Evolutionary conservation across 2,113 vertebrate genomes (phyloP).

Genomic region (Ameiurus melas): DNA sequence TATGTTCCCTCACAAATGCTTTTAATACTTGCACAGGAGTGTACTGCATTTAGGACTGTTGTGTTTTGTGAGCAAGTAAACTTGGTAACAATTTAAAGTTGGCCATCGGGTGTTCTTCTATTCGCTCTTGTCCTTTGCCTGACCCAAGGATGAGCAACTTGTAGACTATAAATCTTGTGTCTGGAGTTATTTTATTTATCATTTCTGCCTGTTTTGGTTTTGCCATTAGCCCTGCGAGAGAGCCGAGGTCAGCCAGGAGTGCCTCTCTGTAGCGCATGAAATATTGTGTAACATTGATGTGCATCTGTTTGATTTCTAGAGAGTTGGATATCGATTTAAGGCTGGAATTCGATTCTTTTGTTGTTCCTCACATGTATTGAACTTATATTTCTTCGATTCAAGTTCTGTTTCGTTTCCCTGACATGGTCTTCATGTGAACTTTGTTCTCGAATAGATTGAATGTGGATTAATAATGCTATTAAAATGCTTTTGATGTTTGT

Average conservation of each 20-base stretch:
- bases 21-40: background rate
- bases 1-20: background rate
- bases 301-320: conserved; percentile 5
- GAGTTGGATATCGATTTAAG: background rate
- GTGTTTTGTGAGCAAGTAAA: conserved; percentile 1
- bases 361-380: background rate
- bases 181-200: conserved; percentile 22
- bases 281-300: conserved; percentile 46
- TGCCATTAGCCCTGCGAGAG: conserved; percentile 56
- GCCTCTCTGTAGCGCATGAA: conserved; percentile 33
- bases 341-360: background rate
- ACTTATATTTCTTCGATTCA: background rate
- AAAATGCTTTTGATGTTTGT: background rate
- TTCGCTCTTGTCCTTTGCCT: conserved; percentile 60
- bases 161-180: conserved; percentile 66
- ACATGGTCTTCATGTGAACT: background rate
- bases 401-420: background rate
- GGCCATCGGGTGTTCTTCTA: conserved; percentile 23
- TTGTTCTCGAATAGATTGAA: background rate
- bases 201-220: conserved; percentile 52
- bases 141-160: conserved; percentile 64
- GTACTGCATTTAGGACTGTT: conserved; percentile 11
- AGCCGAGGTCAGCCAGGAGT: conserved; percentile 49
- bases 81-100: conserved; percentile 19
- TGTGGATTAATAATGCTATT: background rate